Evolutionary conservation across 2,113 vertebrate species (phyloP).

Genomic region (Seriola dumerili): DNA sequence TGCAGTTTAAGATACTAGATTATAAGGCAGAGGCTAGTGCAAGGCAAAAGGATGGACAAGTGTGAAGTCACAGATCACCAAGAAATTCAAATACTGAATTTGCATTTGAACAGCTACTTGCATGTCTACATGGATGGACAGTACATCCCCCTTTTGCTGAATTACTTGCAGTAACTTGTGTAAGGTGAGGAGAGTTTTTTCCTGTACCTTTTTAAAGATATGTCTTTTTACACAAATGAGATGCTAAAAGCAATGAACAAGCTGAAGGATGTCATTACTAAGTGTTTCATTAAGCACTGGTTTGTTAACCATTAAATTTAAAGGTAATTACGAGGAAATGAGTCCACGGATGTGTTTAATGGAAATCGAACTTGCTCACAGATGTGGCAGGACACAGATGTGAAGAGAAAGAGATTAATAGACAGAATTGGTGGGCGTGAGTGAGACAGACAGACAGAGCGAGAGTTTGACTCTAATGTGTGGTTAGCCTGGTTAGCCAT

Average conservation of each 20-base stretch:
- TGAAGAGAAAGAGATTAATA: conserved; percentile 45
- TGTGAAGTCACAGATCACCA: not conserved
- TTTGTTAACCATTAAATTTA: conserved; percentile 56
- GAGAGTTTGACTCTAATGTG: conserved; percentile 38
- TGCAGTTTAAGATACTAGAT: not conserved
- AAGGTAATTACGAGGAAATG: conserved; percentile 72
- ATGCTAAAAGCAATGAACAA: conserved; percentile 13
- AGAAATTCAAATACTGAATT: not conserved
- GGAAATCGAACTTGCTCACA: conserved; percentile 37
- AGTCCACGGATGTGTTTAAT: conserved; percentile 48
- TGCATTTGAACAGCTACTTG: not conserved
- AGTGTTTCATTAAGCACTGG: conserved; percentile 65
- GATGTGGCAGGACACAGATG: conserved; percentile 74
- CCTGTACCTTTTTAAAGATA: not conserved
- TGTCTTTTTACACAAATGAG: not conserved
- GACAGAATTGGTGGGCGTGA: conserved; percentile 28
- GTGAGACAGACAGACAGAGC: conserved; percentile 30
- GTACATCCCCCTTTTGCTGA: no score
- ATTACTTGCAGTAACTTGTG: not conserved
- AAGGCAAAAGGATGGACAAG: not conserved
- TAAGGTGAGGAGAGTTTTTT: not conserved
- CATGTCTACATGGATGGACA: no score
- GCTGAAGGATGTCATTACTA: conserved; percentile 32
- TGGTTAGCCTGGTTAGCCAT: conserved; percentile 54
- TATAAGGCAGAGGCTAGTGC: not conserved